Conservation (phyloP, 2,113 vertebrate species). For the Stictonetta naevosa region DNA sequence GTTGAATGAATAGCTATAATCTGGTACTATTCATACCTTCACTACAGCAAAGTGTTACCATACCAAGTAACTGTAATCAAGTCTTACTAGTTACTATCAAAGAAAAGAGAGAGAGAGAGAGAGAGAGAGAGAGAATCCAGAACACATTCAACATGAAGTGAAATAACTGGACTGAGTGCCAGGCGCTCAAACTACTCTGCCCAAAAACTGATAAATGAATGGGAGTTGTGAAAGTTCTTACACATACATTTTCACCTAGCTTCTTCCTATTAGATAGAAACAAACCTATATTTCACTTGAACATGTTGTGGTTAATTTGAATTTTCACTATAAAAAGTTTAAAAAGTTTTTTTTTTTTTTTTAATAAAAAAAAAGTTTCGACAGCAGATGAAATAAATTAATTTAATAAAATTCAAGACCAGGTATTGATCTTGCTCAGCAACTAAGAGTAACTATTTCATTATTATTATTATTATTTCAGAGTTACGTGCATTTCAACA, state of each 20-base stretch:
- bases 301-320: neutral
- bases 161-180: neutral
- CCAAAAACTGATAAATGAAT: neutral
- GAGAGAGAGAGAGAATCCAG: neutral
- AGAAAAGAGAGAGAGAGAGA: neutral
- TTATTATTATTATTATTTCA: neutral
- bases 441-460: neutral
- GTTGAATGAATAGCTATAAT: neutral
- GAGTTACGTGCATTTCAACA: neutral
- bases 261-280: neutral
- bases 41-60: neutral
- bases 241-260: neutral
- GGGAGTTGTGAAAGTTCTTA: neutral
- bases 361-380: neutral
- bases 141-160: neutral
- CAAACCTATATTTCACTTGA: neutral
- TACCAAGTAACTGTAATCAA: neutral
- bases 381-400: neutral
- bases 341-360: neutral
- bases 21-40: neutral
- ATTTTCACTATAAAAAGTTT: neutral
- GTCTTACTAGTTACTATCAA: neutral
- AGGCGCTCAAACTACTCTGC: neutral
- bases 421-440: neutral
- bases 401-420: neutral